Percentiles rank a stretch among this genome's conserved stretches.
Conservation (phyloP, 2,888 invertebrate species). For the Hermaeophaga mercurialis region DNA sequence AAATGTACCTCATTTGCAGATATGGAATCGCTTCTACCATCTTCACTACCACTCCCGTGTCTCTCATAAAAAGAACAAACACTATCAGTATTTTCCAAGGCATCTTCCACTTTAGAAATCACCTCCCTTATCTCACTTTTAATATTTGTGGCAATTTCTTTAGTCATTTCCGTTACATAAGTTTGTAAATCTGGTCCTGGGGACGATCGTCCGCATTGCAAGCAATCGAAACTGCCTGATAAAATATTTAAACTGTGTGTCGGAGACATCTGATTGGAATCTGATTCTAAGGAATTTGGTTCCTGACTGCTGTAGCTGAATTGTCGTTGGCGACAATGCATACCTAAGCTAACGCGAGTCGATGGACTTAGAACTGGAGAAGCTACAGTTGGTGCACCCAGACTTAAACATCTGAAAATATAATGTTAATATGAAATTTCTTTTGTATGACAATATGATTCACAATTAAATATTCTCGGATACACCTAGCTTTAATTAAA, state of each 20-base stretch:
- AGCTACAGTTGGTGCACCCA: conserved; percentile 58
- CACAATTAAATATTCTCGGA: neutral
- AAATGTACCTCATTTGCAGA: conserved; percentile 66
- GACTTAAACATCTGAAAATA: conserved; percentile 66
- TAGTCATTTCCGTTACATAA: conserved; percentile 78
- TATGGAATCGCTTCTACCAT: conserved; percentile 70
- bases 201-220: conserved; percentile 62
- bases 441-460: too few relatives aligned
- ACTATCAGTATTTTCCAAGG: conserved; percentile 70
- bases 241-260: conserved; percentile 59
- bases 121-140: conserved; percentile 82
- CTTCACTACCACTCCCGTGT: conserved; percentile 63
- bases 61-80: conserved; percentile 49
- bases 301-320: conserved; percentile 78
- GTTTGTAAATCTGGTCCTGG: conserved; percentile 70
- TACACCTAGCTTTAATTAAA: too few relatives aligned
- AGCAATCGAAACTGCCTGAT: conserved; percentile 61
- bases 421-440: neutral
- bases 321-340: conserved; percentile 56
- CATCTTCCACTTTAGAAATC: conserved; percentile 79
- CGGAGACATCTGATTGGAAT: conserved; percentile 55
- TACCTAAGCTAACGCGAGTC: conserved; percentile 68
- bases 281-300: conserved; percentile 67
- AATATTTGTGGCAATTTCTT: conserved; percentile 79
- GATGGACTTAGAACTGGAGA: conserved; percentile 66